Base-by-base conservation (phyloP, 1,140 invertebrate species). In the Dysdera silvatica region DNA sequence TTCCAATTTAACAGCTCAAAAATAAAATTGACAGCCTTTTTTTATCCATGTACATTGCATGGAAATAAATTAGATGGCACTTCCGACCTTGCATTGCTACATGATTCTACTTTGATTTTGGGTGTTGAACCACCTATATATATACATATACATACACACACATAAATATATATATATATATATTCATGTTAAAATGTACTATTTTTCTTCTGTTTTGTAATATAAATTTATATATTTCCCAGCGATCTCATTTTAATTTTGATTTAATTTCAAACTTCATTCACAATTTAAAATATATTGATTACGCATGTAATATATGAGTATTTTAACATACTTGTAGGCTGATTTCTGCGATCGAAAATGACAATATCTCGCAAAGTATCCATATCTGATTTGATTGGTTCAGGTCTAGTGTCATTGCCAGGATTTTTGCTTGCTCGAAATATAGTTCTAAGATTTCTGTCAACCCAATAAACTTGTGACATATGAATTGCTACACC, bases 381-480 rank as follows among this genome's bases (percentile, higher is more conserved):
- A 6, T 84, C 84, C 18, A 96, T 71, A 71, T 93, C 91, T 0
- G 88, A 88, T 61, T 91, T 82, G 4, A 95, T 78, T 28, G 83
- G 80, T 0, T 81, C 83, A 29, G 26, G 53, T 53, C 23, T 51
- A 1, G 61, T 52, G 54, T 89, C 88, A 31, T 67, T 71, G 16
- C 37, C 59, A 14, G 65, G 57, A 51, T 64, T 62, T 61, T 72
- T 75, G 26, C 45, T 53, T 4, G 74, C 73, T 29, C 71, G 88
- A 73, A 88, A 95, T 3, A 97, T 86, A 0, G 88, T 87, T 63
- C 85, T 83, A 0, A 98, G 78, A 75, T 98, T 96, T 48, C 91
- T 81, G 73, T 99, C 96, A 0, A 96, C 91, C 95, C 95, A 99
- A 73, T 91, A 98, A 0, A 99, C 86, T 60, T 88, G 86, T 29